Base-by-base conservation (phyloP, 2,888 invertebrate genomes). In the Caenorhabditis imperialis region DNA sequence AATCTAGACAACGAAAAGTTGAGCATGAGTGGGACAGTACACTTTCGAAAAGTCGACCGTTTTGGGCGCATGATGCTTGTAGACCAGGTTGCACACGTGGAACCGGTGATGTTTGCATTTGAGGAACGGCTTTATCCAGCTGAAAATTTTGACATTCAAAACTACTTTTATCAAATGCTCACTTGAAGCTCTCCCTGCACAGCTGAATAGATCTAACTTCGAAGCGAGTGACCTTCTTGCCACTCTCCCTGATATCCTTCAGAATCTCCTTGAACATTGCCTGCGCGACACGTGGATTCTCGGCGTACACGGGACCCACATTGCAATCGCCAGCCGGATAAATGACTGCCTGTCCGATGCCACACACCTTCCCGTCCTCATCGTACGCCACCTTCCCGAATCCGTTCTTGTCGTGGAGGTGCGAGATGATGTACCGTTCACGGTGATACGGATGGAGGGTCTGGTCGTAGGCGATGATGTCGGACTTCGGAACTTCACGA, bases 41-140 rank as follows among this genome's bases (percentile, higher is more conserved):
- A 63, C 63, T 33, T 63, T 63, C 12, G 38, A 37, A 18, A 38
- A 53, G 12, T 47, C 63, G 8, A 63, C 33, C 22, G 45, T 47
- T 12, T 40, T 30, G 3, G 54, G 63, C 12, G 27, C 20, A 18
- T 20, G 33, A 3, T 48, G 25, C 12, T 38, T 37, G 47, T 48
- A 63, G 40, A 63, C 47, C 7, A 63, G 47, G 23, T 54, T 47
- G 30, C 63, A 54, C 2, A 48, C 33, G 10, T 54, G 40, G 2
- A 23, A 16, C 18, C 54, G 44, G 14, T 6, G 27, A 1, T 25
- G 63, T 25, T 63, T 18, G 37, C 54, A 54, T 27, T 45, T 63
- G 14, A 63, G 54, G 54, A 63, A 63, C 20, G 63, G 63, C 22
- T 45, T 6, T 20, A 63, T 38, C 63, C 63, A 63, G n/a, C 62